Evolutionary conservation across 64 coral and sea anemone species (phyloP).

Genomic region (Cladopsammia gracilis): DNA sequence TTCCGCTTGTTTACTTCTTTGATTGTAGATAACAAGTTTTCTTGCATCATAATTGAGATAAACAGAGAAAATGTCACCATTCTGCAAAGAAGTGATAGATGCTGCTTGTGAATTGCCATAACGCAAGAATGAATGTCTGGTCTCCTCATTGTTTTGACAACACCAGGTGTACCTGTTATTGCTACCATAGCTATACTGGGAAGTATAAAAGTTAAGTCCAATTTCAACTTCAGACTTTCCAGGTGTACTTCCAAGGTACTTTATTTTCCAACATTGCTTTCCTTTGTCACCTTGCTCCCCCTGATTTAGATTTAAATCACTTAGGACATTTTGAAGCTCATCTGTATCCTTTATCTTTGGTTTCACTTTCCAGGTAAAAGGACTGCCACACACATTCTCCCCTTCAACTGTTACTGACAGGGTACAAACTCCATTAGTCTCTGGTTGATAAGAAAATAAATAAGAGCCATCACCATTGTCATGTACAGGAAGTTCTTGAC

Average conservation of each 20-base stretch:
- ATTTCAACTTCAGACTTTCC: no score
- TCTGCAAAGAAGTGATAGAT: neutral
- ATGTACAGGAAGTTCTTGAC: neutral
- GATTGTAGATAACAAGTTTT: neutral
- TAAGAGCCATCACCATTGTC: neutral
- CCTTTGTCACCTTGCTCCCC: no score
- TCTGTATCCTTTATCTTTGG: neutral
- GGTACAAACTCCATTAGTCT: neutral
- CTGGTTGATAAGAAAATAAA: neutral
- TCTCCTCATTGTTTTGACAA: no score
- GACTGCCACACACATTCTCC: neutral
- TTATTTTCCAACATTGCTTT: no score
- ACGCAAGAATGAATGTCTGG: no score
- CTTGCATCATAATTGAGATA: neutral
- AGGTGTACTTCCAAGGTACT: no score
- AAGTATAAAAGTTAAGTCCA: no score
- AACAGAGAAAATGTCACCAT: neutral
- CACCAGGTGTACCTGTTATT: no score
- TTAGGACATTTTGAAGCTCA: no score
- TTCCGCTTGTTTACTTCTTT: neutral
- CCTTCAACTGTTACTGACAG: neutral
- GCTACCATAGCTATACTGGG: no score
- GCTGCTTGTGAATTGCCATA: neutral
- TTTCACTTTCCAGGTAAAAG: neutral
- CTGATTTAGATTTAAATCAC: no score